Conservation (phyloP, 2,888 invertebrate genomes). For the Panopea generosa region DNA sequence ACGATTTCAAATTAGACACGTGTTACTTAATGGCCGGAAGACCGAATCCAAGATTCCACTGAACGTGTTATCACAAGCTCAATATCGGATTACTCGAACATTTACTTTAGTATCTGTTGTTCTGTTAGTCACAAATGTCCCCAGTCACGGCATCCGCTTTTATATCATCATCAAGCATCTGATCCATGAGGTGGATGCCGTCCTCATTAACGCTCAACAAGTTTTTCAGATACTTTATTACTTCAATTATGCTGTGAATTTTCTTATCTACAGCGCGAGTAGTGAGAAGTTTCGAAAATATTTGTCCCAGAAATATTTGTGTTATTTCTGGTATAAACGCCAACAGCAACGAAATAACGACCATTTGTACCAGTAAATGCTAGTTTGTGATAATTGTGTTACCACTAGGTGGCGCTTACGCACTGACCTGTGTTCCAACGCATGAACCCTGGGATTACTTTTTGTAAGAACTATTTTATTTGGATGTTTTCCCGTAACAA, state of each 20-base stretch:
- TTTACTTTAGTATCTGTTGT: conserved; percentile 76
- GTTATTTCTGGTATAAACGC: conserved; percentile 15
- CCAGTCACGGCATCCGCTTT: conserved; percentile 77
- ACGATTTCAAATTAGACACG: conserved; percentile 33
- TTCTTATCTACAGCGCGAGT: conserved; percentile 70
- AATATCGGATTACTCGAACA: conserved; percentile 72
- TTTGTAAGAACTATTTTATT: too few relatives aligned
- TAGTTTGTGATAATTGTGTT: too few relatives aligned
- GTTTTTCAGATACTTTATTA: conserved; percentile 73
- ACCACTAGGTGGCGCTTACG: too few relatives aligned
- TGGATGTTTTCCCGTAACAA: too few relatives aligned
- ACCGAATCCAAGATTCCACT: conserved; percentile 14
- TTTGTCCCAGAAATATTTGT: conserved; percentile 28
- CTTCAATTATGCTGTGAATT: conserved; percentile 73
- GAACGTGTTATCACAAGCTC: conserved; percentile 66
- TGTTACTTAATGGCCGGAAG: conserved; percentile 23
- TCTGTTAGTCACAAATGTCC: conserved; percentile 75
- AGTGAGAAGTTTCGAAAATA: conserved; percentile 70
- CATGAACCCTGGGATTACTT: too few relatives aligned
- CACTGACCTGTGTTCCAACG: too few relatives aligned
- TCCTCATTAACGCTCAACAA: conserved; percentile 64
- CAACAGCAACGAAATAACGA: not conserved
- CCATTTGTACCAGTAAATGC: not conserved
- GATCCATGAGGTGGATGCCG: conserved; percentile 21
- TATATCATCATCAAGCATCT: conserved; percentile 66